Base-by-base conservation (phyloP, 2,888 invertebrate species). In the Phyllotreta striolata region DNA sequence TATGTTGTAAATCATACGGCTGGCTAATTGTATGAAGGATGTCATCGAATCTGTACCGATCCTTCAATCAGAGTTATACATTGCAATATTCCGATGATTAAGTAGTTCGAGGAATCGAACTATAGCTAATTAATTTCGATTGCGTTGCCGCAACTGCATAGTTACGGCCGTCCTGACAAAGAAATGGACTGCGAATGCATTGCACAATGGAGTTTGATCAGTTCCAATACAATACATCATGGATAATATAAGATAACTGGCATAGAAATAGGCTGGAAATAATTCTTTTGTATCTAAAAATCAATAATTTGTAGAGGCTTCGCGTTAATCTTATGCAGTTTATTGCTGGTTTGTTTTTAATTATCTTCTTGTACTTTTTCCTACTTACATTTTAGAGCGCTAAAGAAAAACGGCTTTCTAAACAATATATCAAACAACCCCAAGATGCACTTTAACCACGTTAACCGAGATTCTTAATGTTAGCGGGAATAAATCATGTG, bases 11-110 rank as follows among this genome's bases (percentile, higher is more conserved):
- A 35, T 51, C 10, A 59, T 51, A 34, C 41, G 13, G 51, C 14
- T 60, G 60, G 24, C n/a, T 60, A 54, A 60, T 60, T 60, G 34
- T 52, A 43, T 44, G 60, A 52, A 54, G 60, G 60, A 60, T 60
- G 52, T 52, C 60, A 52, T 44, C 24, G 44, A 54, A 37, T 9
- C 44, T 40, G 14, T 52, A 60, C 43, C 54, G 51, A 60, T 60
- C 41, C 43, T 44, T 52, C 52, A 52, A 60, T 60, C 60, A 60
- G 14, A 43, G 43, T 44, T 13, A 40, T 34, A 37, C 10, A 12
- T 8, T 7, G 52, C 52, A 52, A 60, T 60, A 60, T 60, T 60
- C 52, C 44, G 60, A 60, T 60, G 52, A 60, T 54, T 60, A 60
- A 44, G 51, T 58, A 59, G n/a, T 60, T 44, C 52, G 60, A 60